Evolutionary conservation across 2,888 invertebrate genomes (phyloP).

Genomic region (Amiota communis): DNA sequence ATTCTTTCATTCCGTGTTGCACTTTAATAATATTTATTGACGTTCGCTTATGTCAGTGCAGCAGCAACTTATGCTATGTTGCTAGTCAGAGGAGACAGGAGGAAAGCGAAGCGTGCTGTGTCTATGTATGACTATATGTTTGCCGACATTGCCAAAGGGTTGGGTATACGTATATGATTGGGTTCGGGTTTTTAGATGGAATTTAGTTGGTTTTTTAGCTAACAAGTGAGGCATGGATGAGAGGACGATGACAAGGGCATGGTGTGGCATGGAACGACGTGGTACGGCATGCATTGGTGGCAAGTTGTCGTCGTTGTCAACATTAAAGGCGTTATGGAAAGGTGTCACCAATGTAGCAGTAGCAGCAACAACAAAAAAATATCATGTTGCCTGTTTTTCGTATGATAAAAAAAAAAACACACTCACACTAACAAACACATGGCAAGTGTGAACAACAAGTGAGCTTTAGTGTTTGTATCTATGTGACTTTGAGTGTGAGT

Average conservation of each 20-base stretch:
- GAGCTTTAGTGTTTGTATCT: not conserved
- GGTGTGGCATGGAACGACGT: too few relatives aligned
- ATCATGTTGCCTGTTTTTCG: not conserved
- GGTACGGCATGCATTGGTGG: too few relatives aligned
- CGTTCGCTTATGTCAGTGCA: constrained; percentile 15
- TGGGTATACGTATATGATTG: not conserved
- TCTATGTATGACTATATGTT: not conserved
- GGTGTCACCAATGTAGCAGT: not conserved
- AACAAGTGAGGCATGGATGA: too few relatives aligned
- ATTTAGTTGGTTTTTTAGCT: not conserved
- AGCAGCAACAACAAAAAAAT: not conserved
- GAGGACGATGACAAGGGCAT: too few relatives aligned
- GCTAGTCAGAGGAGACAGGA: too few relatives aligned
- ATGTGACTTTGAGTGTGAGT: not conserved
- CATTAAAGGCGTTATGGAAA: too few relatives aligned
- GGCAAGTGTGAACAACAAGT: too few relatives aligned
- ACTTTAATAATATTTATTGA: constrained; percentile 29
- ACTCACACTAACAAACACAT: too few relatives aligned
- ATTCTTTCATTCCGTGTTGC: constrained; percentile 17
- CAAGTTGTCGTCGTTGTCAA: too few relatives aligned
- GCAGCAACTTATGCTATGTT: not conserved
- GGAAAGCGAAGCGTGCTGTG: too few relatives aligned
- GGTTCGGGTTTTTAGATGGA: not conserved
- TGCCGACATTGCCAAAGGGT: not conserved
- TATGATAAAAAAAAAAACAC: not conserved